These are phyloP conservation scores for Carlito syrichta DNA, from an alignment of 2,113 vertebrate species.

Conservation along the genomic window DNA sequence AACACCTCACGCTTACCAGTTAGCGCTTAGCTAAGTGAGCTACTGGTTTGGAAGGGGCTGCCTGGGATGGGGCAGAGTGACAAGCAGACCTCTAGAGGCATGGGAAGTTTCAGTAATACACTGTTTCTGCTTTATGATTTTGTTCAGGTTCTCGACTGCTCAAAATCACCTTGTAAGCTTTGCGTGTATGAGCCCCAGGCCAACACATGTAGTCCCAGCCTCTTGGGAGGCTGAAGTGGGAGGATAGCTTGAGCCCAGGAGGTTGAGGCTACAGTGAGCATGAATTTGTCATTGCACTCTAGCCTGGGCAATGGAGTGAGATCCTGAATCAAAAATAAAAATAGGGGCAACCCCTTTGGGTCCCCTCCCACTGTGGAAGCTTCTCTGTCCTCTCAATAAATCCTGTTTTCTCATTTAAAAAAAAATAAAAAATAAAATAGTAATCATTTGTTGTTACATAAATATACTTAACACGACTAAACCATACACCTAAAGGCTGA, in stretches of 20 bases:
- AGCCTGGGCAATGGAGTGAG: not conserved
- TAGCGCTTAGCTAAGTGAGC: not conserved
- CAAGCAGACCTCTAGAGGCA: not conserved
- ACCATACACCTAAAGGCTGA: not conserved
- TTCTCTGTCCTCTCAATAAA: no score
- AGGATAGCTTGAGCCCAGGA: not conserved
- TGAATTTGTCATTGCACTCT: no score
- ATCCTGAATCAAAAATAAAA: no score
- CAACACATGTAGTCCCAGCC: not conserved
- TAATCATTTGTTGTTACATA: not conserved
- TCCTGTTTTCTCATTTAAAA: not conserved
- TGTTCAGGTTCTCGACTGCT: not conserved
- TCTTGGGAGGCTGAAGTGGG: not conserved
- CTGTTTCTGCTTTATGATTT: not conserved
- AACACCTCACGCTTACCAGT: not conserved
- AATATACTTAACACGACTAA: not conserved
- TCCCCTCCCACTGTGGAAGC: no score
- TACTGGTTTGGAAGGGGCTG: not conserved
- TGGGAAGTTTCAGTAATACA: not conserved
- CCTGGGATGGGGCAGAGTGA: not conserved
- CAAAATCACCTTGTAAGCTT: not conserved
- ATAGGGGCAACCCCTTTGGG: no score
- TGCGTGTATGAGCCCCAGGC: rapidly evolving
- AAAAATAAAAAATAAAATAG: not conserved
- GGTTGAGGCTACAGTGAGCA: no score